Conservation (phyloP, 2,113 vertebrate genomes). For the Acanthisitta chloris region DNA sequence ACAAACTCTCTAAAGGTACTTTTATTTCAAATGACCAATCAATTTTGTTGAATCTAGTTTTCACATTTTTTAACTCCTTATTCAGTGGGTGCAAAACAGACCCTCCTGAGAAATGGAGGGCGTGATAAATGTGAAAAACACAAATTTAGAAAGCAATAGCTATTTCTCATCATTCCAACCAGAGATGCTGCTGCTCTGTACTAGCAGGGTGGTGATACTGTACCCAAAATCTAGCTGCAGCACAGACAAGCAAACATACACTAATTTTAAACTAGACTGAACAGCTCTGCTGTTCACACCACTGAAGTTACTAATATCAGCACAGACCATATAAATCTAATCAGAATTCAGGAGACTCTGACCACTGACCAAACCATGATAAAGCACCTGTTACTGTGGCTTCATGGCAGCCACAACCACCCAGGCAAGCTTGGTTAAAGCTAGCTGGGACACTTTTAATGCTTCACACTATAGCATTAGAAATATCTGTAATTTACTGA, state of each 20-base stretch:
- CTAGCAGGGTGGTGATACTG: neutral
- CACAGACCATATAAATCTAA: neutral
- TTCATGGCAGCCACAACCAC: neutral
- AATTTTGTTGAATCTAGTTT: neutral
- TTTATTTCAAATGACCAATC: neutral
- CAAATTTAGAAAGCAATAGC: neutral
- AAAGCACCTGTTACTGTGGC: neutral
- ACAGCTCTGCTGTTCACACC: neutral
- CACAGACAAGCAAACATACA: neutral
- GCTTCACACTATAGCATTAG: neutral
- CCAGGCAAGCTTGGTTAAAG: neutral
- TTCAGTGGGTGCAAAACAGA: neutral
- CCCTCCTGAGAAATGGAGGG: neutral
- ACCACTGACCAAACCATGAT: neutral
- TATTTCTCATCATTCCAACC: neutral
- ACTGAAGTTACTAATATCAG: neutral
- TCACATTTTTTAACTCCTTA: neutral
- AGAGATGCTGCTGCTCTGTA: neutral
- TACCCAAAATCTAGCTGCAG: neutral
- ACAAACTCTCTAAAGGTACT: neutral
- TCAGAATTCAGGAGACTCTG: neutral
- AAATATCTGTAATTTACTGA: neutral
- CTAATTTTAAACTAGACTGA: conserved; percentile 13
- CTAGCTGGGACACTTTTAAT: neutral
- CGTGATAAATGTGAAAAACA: neutral